A percentile compares a stretch with the other conserved stretches of the same genome.
Evolutionary conservation across 2,797 vertebrate species (phyloP).

Genomic region (Myripristis murdjan): DNA sequence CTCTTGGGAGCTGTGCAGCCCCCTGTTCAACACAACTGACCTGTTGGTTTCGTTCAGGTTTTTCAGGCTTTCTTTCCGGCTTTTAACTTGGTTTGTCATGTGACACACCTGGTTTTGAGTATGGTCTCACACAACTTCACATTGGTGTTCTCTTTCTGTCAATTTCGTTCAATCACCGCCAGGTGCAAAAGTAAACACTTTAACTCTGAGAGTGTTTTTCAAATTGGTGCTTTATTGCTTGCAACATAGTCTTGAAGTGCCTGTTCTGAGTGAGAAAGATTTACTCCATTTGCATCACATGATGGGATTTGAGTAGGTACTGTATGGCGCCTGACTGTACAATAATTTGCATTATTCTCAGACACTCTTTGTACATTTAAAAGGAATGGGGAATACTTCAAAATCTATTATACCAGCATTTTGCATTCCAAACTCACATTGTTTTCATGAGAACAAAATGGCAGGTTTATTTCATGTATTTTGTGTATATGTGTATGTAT

Average conservation of each 20-base stretch:
- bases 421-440: constrained; percentile 24
- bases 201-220: constrained; percentile 42
- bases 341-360: constrained; percentile 47
- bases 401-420: constrained; percentile 19
- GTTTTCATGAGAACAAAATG: constrained; percentile 51
- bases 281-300: constrained; percentile 49
- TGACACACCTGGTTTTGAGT: no score
- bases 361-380: constrained; percentile 22
- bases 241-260: constrained; percentile 5
- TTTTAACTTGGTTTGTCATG: no score
- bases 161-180: no score
- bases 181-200: constrained; percentile 30
- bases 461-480: constrained; percentile 4
- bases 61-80: no score
- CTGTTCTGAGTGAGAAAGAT: constrained; percentile 28
- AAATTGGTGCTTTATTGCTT: constrained; percentile 40
- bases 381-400: neutral
- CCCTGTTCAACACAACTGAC: no score
- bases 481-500: constrained; percentile 27
- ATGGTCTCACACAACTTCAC: no score
- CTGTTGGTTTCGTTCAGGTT: no score
- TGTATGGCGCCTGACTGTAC: constrained; percentile 29
- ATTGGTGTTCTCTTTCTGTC: no score
- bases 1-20: no score
- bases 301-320: constrained; percentile 53